Base-by-base conservation (phyloP, 2,888 invertebrate species). In the Mythimna lalbum region DNA sequence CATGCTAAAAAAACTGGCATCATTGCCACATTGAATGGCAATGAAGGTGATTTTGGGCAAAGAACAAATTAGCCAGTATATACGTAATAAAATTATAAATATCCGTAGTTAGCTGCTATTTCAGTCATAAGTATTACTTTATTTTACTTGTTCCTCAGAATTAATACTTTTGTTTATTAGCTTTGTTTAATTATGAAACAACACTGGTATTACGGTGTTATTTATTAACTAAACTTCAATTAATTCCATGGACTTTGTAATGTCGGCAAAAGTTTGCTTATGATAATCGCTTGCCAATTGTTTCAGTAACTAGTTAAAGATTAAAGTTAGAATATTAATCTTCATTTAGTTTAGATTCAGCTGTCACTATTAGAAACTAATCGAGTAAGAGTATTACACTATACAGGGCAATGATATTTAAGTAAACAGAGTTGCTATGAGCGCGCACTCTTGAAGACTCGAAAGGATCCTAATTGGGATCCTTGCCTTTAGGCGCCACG, bases 251-350 rank as follows among this genome's bases (percentile, higher is more conserved):
- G 53, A 69, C 57, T 69, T 80, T 69, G 47, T 52, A 59, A 36
- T 62, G 56, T 53, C 56, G 39, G 33, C 52, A 23, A 64, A 68
- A 65, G 49, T 75, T 80, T 19, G 12, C 23, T 31, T 49, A n/a
- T 53, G 27, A n/a, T 59, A 39, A 62, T 80, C 52, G 33, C 21
- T 50, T 68, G 52, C 52, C 49, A 62, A 80, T 52, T 75, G 43
- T 62, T 78, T 69, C 17, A 17, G 19, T 31, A 60, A 77, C 53
- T 52, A 53, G 10, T 53, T 17, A 47, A n/a, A 43, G 52, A 62
- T 71, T 63, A 12, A 19, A 63, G 36, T 39, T 63, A 9, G 36
- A 31, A 7, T 55, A 12, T 49, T 65, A 50, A 70, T 55, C 21
- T 75, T 60, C 14, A 55, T 63, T 59, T 31, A 55, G 27, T 33